Evolutionary conservation across 2,113 vertebrate species (phyloP), one percentile per base, ranked within the genome.

Genomic region (Orcinus orca): DNA sequence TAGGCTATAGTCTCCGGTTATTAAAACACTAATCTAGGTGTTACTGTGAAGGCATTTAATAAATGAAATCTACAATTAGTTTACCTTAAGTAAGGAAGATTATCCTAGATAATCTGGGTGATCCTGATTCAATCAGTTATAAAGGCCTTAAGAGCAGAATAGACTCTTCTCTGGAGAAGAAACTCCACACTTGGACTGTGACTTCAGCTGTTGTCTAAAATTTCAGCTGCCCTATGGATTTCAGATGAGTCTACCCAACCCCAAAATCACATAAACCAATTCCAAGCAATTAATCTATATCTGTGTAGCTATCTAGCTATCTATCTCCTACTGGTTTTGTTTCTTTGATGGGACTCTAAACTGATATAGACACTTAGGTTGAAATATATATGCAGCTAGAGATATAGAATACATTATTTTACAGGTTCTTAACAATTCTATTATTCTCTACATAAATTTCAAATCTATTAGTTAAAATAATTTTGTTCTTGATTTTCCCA

Each of bases 381-480:
- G 41, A 92, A 90, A 95, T 70, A 21, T 70, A 80, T 3, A 86
- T 63, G 8, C 60, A 90, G 14, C 5, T 88, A 92, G 21, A 76
- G 25, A 88, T 70, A 93, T 0, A 58, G 21, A 68, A 92, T 82
- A 80, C 67, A 68, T 41, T 62, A 88, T 65, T 7, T 82, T 47
- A 36, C 4, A 84, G 31, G 23, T 81, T 13, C n/a, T 90, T 88
- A 86, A 74, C 21, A 90, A 87, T 47, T 71, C 31, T 92, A 87
- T 41, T 83, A 90, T 90, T 93, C 25, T 86, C 11, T 77, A 95
- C 17, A 9, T 87, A 63, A 93, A 86, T 96, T 87, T 96, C 50
- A 93, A 84, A 88, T 47, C 25, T 92, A 29, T 60, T 82, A 44
- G 53, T 47, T 68, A 74, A 96, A 96, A 92, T 41, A 94, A 92